These are phyloP conservation scores for Coenonympha arcania DNA, from an alignment of 2,888 invertebrate genomes.

Conservation along the genomic window DNA sequence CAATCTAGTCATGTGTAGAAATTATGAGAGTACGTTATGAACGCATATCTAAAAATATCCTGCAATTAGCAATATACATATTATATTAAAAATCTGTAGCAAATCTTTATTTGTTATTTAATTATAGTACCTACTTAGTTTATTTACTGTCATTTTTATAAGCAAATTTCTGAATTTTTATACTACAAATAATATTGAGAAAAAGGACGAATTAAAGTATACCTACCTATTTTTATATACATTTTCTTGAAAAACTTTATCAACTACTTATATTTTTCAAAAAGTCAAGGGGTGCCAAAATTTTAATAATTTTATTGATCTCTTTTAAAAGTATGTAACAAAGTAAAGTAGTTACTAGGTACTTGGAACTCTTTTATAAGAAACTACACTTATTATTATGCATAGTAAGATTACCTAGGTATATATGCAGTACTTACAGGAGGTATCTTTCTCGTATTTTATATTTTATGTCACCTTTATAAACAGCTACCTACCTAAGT, in stretches of 20 bases:
- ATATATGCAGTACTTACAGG: too few relatives aligned
- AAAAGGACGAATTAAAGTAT: background rate
- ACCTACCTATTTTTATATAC: background rate
- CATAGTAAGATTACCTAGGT: too few relatives aligned
- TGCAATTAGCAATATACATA: background rate
- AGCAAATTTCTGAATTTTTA: background rate
- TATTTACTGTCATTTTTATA: background rate
- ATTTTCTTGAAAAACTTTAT: background rate
- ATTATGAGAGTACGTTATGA: constrained; percentile 1
- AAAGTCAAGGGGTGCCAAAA: background rate
- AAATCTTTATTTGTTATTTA: too few relatives aligned
- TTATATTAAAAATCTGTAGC: too few relatives aligned
- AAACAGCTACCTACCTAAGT: too few relatives aligned
- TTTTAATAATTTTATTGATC: constrained; percentile 1
- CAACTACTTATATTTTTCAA: background rate
- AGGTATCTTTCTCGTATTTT: too few relatives aligned
- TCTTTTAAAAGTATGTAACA: background rate
- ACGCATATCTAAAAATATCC: constrained; percentile 1
- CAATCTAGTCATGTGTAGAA: constrained; percentile 46
- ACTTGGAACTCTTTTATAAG: background rate
- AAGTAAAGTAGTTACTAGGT: background rate
- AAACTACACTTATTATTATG: background rate
- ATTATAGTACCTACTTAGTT: too few relatives aligned
- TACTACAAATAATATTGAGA: background rate
- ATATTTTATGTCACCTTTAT: too few relatives aligned